Evolutionary conservation across 2,888 invertebrate species (phyloP).

Genomic region (Spialia ferax): DNA sequence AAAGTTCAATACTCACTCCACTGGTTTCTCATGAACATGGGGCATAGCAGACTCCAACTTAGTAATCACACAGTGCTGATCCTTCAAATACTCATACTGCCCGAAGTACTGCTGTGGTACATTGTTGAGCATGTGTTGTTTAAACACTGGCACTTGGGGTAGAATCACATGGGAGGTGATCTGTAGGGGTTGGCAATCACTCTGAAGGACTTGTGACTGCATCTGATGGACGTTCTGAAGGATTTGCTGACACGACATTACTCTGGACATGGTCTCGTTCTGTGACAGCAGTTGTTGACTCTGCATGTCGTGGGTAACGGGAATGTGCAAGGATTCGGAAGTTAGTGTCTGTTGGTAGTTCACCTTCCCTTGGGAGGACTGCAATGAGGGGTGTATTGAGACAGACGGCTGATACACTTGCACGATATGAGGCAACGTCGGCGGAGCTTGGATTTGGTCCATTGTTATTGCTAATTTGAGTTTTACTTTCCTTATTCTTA

Average conservation of each 20-base stretch:
- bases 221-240: slow-evolving; percentile 60
- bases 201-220: slow-evolving; percentile 56
- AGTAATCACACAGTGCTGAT: slow-evolving; percentile 61
- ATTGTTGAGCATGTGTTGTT: slow-evolving; percentile 69
- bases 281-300: slow-evolving; percentile 63
- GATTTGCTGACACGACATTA: slow-evolving; percentile 73
- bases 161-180: slow-evolving; percentile 72
- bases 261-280: slow-evolving; percentile 58
- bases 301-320: slow-evolving; percentile 63
- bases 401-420: slow-evolving; percentile 70
- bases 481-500: background rate
- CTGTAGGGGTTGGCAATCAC: slow-evolving; percentile 65
- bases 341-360: slow-evolving; percentile 70
- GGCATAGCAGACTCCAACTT: slow-evolving; percentile 64
- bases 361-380: slow-evolving; percentile 65
- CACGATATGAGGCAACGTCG: slow-evolving; percentile 68
- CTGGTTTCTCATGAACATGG: slow-evolving; percentile 54
- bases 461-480: slow-evolving; percentile 49
- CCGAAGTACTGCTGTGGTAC: slow-evolving; percentile 66
- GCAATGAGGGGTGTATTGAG: slow-evolving; percentile 66
- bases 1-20: slow-evolving; percentile 61
- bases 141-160: slow-evolving; percentile 65
- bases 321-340: slow-evolving; percentile 66
- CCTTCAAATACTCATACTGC: slow-evolving; percentile 70
- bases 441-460: slow-evolving; percentile 69